Percentiles rank a stretch among this genome's conserved stretches.
Evolutionary conservation across 2,888 invertebrate species (phyloP).

Genomic region (Glomeris marginata): DNA sequence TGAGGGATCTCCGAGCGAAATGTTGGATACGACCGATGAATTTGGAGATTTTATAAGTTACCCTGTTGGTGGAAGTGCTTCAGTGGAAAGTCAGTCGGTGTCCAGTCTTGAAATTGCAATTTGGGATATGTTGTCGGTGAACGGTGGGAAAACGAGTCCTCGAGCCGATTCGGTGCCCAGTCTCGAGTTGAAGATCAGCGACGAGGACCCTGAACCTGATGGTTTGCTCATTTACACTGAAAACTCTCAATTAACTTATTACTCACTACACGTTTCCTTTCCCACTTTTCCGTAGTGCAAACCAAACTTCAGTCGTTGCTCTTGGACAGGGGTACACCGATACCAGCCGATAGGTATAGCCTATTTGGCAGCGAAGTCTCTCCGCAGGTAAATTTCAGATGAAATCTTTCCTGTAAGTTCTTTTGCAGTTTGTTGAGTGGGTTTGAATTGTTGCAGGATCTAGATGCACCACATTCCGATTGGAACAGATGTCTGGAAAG

Average conservation of each 20-base stretch:
- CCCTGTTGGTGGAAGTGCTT: too few relatives aligned
- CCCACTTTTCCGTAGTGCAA: neutral
- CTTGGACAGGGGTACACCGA: neutral
- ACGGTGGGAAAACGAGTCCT: conserved; percentile 13
- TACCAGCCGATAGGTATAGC: conserved; percentile 4
- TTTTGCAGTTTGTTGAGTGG: too few relatives aligned
- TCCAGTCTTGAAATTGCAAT: conserved; percentile 18
- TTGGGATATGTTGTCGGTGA: conserved; percentile 5
- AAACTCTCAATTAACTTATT: too few relatives aligned
- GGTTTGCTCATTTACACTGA: too few relatives aligned
- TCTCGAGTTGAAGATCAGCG: conserved; percentile 15
- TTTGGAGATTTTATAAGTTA: too few relatives aligned
- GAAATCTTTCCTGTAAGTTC: too few relatives aligned
- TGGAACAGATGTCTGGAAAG: conserved; percentile 37
- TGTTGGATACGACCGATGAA: too few relatives aligned
- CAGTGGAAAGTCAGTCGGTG: conserved; percentile 17
- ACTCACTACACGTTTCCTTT: conserved; percentile 6
- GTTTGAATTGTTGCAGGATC: too few relatives aligned
- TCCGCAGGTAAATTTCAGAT: too few relatives aligned
- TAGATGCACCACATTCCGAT: too few relatives aligned
- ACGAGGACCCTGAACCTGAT: conserved; percentile 12
- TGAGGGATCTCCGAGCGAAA: too few relatives aligned
- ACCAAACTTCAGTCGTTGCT: neutral
- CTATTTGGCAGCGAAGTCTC: neutral
- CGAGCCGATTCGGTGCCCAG: conserved; percentile 18